A percentile compares a stretch with the other conserved stretches of the same genome.
Evolutionary conservation across 2,113 vertebrate species (phyloP).

Genomic region (Camelus bactrianus): DNA sequence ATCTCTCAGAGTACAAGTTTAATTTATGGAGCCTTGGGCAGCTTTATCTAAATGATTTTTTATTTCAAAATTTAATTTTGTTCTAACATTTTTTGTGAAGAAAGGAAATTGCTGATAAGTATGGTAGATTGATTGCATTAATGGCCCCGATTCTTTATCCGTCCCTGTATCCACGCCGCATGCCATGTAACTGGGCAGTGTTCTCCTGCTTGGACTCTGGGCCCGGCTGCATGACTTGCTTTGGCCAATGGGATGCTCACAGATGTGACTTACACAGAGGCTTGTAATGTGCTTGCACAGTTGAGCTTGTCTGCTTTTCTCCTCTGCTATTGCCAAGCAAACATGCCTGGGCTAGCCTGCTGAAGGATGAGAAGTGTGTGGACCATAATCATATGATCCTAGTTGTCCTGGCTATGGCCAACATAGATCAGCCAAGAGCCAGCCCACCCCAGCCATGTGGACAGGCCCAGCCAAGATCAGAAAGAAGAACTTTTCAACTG

Average conservation of each 20-base stretch:
- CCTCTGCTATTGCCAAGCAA: not conserved
- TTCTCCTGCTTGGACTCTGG: too few relatives aligned
- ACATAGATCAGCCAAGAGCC: not conserved
- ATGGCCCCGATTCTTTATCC: not conserved
- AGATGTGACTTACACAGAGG: not conserved
- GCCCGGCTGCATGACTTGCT: not conserved
- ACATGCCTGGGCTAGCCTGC: not conserved
- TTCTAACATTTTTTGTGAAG: not conserved
- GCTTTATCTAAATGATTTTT: slow-evolving; percentile 2
- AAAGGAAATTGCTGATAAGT: not conserved
- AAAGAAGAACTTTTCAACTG: not conserved
- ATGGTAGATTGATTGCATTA: not conserved
- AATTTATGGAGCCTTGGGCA: not conserved
- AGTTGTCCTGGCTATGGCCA: not conserved
- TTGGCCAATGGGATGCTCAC: not conserved
- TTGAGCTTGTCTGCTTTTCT: not conserved
- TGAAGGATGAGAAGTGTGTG: not conserved
- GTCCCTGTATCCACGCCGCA: not conserved
- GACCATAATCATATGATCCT: not conserved
- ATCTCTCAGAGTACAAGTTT: not conserved
- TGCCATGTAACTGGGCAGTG: accelerated
- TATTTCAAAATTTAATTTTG: slow-evolving; percentile 33
- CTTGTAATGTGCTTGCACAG: not conserved
- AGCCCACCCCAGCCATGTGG: not conserved
- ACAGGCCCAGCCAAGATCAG: not conserved